A percentile compares a stretch with the other conserved stretches of the same genome.
Conservation (phyloP, 2,113 vertebrate species). For the Paralichthys olivaceus region DNA sequence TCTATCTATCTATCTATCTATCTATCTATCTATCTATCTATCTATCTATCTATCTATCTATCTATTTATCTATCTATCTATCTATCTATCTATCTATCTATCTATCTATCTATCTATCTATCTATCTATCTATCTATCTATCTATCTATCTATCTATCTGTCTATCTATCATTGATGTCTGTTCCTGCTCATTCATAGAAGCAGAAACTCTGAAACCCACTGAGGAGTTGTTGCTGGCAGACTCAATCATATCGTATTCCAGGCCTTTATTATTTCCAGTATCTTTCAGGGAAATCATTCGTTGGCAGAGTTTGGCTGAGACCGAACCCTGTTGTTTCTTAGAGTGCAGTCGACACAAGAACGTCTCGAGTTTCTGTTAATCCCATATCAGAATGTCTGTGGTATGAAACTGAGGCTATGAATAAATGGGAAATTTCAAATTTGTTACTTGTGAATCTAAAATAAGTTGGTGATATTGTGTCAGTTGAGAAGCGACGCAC, state of each 20-base stretch:
- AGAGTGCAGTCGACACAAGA: constrained; percentile 40
- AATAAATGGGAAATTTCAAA: constrained; percentile 56
- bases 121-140: constrained; percentile 11
- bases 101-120: background rate
- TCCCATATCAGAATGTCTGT: constrained; percentile 54
- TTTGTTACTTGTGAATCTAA: constrained; percentile 41
- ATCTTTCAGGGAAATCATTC: constrained; percentile 48
- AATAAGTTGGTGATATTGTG: background rate
- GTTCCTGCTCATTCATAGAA: constrained; percentile 10
- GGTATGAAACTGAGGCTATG: constrained; percentile 29
- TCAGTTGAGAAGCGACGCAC: background rate
- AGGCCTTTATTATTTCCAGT: constrained; percentile 37
- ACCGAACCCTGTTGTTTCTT: constrained; percentile 53
- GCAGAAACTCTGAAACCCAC: constrained; percentile 1
- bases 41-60: background rate
- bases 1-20: constrained; percentile 17
- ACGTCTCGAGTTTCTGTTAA: constrained; percentile 50
- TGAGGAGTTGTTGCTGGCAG: constrained; percentile 40
- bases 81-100: no score
- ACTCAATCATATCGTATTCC: constrained; percentile 44
- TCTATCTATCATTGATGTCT: constrained; percentile 15
- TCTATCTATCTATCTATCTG: background rate
- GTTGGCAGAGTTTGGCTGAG: constrained; percentile 37
- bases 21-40: constrained; percentile 5
- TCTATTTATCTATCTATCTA: no score